phyloP scores from a whole-genome alignment of 2,888 invertebrate genomes.

The Thalpophila matura region DNA sequence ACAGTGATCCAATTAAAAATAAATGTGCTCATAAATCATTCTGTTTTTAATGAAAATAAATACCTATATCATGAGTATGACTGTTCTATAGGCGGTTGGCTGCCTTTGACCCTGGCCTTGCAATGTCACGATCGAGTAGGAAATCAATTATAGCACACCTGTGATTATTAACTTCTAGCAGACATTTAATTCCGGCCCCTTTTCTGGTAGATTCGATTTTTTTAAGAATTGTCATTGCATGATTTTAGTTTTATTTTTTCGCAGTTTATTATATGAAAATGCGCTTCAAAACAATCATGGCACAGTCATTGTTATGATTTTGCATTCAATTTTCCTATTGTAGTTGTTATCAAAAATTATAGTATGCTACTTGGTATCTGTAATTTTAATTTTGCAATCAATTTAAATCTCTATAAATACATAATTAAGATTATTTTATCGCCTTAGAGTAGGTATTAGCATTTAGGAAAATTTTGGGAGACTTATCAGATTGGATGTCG shows the following conservation, averaged over 20 bases:
- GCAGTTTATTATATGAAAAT: neutral
- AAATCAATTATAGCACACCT: constrained; percentile 25
- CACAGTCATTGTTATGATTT: neutral
- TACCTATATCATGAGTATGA: no score
- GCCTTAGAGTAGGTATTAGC: no score
- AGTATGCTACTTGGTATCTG: no score
- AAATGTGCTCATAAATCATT: constrained; percentile 4
- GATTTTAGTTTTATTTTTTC: no score
- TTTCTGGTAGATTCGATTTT: neutral
- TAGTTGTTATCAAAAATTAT: no score
- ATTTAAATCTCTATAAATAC: no score
- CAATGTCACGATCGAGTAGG: constrained; percentile 27
- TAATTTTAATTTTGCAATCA: no score
- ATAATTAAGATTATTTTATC: no score
- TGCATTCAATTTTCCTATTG: no score
- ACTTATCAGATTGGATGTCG: constrained; percentile 10
- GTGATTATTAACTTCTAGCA: neutral
- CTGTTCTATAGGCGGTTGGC: neutral
- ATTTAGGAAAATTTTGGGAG: no score
- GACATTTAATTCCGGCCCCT: no score
- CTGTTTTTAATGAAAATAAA: constrained; percentile 9
- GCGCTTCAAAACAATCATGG: neutral
- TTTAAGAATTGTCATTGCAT: no score
- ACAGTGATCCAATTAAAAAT: constrained; percentile 6
- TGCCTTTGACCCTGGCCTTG: constrained; percentile 34